Evolutionary conservation across 2,888 invertebrate genomes (phyloP), one percentile per base, ranked within the genome.

Genomic region (Parnassius apollo): DNA sequence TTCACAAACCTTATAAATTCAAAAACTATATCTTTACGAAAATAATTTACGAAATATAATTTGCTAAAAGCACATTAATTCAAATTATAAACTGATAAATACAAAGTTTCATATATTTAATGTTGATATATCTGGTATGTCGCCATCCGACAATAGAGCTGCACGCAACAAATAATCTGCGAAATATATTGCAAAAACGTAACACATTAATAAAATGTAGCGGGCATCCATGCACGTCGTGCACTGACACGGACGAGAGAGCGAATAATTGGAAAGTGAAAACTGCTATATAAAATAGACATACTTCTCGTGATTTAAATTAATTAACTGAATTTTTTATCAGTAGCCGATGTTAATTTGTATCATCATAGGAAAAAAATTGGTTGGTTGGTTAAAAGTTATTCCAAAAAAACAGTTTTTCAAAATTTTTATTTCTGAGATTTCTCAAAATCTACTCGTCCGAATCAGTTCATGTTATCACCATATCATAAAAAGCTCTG

Each of bases 181-280:
- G 49, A 55, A 56, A 56, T 50, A 59, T 59, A 62, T 53, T 48
- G 62, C 57, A 68, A 68, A 66, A 71, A 68, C 68, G 63, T 57
- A 64, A 58, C 59, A 63, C 67, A 66, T 83, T 77, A 81, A 85
- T 83, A 75, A 81, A 76, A 77, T 78, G 82, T 80, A 67, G 69
- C 66, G 77, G 64, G 71, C 78, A 81, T 66, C 76, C 77, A 79
- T 73, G 87, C 85, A 73, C 70, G 75, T 70, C 80, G 76, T 65
- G 56, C 68, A 68, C 67, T 58, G 69, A 71, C 67, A 67, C 71
- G 71, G 74, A 71, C 70, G 81, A 80, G 85, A 86, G 81, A 83
- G 84, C 76, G 78, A 74, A 73, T 69, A 68, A 68, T 72, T 73
- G 71, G 74, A 85, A 83, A 84, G 88, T 82, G 84, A 85, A 86